Percentiles rank a stretch among this genome's conserved stretches.
These are phyloP conservation scores for Brenthis hecate DNA, from an alignment of 2,888 invertebrate species.

Conservation along the genomic window DNA sequence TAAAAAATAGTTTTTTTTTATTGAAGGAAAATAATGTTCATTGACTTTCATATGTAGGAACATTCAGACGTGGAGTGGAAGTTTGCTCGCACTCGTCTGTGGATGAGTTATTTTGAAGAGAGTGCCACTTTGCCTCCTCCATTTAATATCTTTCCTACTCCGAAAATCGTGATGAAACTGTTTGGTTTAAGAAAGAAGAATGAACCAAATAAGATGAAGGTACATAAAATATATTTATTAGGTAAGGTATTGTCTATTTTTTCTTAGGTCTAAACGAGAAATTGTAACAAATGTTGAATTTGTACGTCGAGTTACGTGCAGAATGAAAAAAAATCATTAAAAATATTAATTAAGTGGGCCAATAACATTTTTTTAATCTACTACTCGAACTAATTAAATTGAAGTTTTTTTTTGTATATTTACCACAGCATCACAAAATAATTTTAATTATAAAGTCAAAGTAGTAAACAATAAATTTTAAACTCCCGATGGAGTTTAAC, in stretches of 20 bases:
- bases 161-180: slow-evolving; percentile 88
- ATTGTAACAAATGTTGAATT: too few species aligned
- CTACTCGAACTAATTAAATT: neutral
- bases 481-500: neutral
- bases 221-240: slow-evolving; percentile 19
- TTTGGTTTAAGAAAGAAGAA: slow-evolving; percentile 84
- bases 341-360: too few species aligned
- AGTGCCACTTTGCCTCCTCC: slow-evolving; percentile 95
- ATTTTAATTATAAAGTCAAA: neutral
- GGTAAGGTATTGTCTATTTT: too few species aligned
- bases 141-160: slow-evolving; percentile 95
- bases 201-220: slow-evolving; percentile 55
- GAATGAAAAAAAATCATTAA: too few species aligned
- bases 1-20: neutral
- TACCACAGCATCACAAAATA: neutral
- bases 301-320: too few species aligned
- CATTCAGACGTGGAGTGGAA: slow-evolving; percentile 98
- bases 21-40: neutral
- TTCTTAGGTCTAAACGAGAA: too few species aligned
- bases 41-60: slow-evolving; percentile 81
- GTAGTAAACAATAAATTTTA: neutral
- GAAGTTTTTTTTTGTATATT: too few species aligned
- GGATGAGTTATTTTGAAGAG: slow-evolving; percentile 98
- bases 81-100: slow-evolving; percentile 95
- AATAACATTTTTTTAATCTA: neutral